Base-by-base conservation (phyloP, 2,797 vertebrate species). In the Neopelma chrysocephalum region DNA sequence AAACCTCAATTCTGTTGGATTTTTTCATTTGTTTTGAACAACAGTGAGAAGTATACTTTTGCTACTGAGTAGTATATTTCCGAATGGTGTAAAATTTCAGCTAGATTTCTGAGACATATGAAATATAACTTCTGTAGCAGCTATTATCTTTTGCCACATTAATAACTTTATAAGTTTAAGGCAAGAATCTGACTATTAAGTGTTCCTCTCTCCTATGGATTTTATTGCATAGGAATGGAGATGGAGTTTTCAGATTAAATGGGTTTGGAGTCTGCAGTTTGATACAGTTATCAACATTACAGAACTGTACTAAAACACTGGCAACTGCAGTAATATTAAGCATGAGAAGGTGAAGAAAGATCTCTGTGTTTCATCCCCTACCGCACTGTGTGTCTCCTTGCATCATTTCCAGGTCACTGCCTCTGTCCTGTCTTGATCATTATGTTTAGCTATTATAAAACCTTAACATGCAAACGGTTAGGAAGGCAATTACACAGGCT, bases 341-440 rank as follows among this genome's bases (percentile, higher is more conserved):
- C 12, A 77, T 3, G 15, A 65, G 45, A 5, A 8, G n/a, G 3
- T 53, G 38, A 88, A 88, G 31, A 6, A 82, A 47, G 19, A 51
- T 5, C 3, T 60, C 66, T 53, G n/a, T 36, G 26, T 54, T 90
- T 87, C 43, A 48, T 54, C 6, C 17, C 9, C 15, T 48, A 51
- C 14, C 0, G 0, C 27, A 69, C 5, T 3, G 7, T 34, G 22
- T 16, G 2, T 11, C 12, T 23, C 31, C 10, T 42, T 45, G 16
- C 32, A 45, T 61, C 53, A 36, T 26, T 92, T 66, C 53, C 45
- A 87, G 31, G 54, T 87, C 51, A 82, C 42, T 31, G 0, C 7
- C n/a, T 77, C 53, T 50, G 25, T 56, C 48, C 31, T 36, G 9
- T 64, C 72, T 60, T 51, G 21, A 73, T 79, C 3, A 19, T 83